Conservation (phyloP, 2,113 vertebrate genomes). For the Sphaerodactylus townsendi region DNA sequence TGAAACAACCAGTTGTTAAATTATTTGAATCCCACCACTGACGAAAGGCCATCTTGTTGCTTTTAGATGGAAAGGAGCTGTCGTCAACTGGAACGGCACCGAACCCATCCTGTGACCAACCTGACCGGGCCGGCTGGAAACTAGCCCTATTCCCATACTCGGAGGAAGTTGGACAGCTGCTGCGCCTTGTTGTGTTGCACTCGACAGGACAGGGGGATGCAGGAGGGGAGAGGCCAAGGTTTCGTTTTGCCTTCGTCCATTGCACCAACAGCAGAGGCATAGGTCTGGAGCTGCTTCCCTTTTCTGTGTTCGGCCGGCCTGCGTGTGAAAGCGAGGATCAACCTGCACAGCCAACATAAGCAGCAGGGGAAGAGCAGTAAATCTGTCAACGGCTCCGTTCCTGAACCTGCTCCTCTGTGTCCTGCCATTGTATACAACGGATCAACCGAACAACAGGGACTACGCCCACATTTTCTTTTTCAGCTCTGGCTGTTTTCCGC, state of each 20-base stretch:
- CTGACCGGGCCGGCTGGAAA: constrained; percentile 19
- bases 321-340: constrained; percentile 16
- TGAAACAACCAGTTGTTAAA: no score
- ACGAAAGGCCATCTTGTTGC: neutral
- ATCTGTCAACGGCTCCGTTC: constrained; percentile 39
- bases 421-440: constrained; percentile 58
- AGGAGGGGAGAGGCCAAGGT: constrained; percentile 16
- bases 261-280: constrained; percentile 31
- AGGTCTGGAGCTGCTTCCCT: constrained; percentile 29
- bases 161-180: constrained; percentile 26
- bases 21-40: no score
- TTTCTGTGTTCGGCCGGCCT: neutral
- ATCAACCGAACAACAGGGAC: constrained; percentile 10
- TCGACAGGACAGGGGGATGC: constrained; percentile 5
- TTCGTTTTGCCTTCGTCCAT: constrained; percentile 20
- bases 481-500: neutral
- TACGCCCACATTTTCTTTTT: constrained; percentile 18
- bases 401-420: constrained; percentile 42
- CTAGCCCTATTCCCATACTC: constrained; percentile 44
- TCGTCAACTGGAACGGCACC: constrained; percentile 89
- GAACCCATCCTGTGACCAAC: constrained; percentile 90
- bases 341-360: constrained; percentile 38
- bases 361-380: constrained; percentile 45
- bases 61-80: constrained; percentile 87
- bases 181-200: neutral